phyloP scores from a whole-genome alignment of 2,888 invertebrate genomes.

The Gibbula magus region DNA sequence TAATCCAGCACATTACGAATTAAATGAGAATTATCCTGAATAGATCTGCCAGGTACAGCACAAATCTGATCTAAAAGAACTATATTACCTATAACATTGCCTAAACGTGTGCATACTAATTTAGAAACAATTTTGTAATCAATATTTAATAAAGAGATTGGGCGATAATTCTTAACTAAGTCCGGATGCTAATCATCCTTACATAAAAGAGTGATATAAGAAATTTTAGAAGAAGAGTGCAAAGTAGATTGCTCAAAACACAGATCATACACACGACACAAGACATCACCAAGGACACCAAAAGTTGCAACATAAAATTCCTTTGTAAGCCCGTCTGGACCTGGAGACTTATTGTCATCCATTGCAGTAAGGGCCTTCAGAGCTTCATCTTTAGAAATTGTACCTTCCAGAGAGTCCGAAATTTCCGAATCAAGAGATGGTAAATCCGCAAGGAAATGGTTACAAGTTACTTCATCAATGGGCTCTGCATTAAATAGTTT shows the following conservation, averaged over 20 bases:
- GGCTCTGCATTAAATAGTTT: constrained; percentile 2
- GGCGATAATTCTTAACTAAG: constrained; percentile 44
- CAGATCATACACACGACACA: constrained; percentile 27
- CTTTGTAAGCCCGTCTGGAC: constrained; percentile 43
- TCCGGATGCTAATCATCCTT: constrained; percentile 39
- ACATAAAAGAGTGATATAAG: constrained; percentile 40
- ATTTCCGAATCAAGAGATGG: constrained; percentile 1
- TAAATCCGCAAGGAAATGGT: constrained; percentile 14
- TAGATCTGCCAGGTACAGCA: constrained; percentile 25
- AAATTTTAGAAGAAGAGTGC: constrained; percentile 26
- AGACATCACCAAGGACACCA: constrained; percentile 28
- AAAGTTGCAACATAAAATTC: constrained; percentile 41
- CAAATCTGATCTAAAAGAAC: constrained; percentile 47
- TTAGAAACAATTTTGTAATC: constrained; percentile 50
- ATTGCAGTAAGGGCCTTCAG: constrained; percentile 29
- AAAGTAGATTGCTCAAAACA: constrained; percentile 28
- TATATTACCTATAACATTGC: constrained; percentile 34
- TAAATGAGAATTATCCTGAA: constrained; percentile 47
- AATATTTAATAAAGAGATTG: constrained; percentile 47
- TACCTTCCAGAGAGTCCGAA: background rate
- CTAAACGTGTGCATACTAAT: constrained; percentile 40
- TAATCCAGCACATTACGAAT: constrained; percentile 42
- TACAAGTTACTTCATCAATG: background rate
- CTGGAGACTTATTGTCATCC: constrained; percentile 40
- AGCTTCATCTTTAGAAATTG: background rate